A percentile compares a stretch with the other conserved stretches of the same genome.
Conservation (phyloP, 2,113 vertebrate genomes). For the Calyptomena viridis region DNA sequence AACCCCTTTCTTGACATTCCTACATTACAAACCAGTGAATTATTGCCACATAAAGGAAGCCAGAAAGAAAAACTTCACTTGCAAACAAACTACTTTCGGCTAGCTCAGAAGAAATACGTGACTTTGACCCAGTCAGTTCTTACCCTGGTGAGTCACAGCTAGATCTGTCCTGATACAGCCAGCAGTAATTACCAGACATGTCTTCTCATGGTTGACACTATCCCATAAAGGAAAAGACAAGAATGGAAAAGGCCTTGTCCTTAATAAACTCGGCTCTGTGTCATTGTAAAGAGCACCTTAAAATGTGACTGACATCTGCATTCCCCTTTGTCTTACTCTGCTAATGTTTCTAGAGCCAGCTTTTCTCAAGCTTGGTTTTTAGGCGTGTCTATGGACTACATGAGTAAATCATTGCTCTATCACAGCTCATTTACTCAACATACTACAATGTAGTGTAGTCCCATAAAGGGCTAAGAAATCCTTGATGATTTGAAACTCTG, state of each 20-base stretch:
- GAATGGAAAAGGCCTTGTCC: not conserved
- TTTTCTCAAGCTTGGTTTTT: not conserved
- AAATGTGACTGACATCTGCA: not conserved
- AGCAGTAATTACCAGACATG: not conserved
- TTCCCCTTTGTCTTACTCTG: not conserved
- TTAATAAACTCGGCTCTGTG: not conserved
- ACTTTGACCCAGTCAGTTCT: not conserved
- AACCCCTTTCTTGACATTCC: not conserved
- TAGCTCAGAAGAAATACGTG: not conserved
- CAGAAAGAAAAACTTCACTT: not conserved
- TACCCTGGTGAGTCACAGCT: not conserved
- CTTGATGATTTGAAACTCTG: not conserved
- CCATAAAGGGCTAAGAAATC: not conserved
- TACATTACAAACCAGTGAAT: not conserved
- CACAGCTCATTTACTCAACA: not conserved
- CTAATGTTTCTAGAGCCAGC: not conserved
- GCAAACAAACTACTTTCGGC: not conserved
- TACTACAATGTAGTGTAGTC: not conserved
- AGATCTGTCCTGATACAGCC: not conserved
- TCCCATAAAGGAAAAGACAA: not conserved
- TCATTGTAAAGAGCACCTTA: not conserved
- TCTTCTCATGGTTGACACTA: not conserved
- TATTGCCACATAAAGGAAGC: not conserved
- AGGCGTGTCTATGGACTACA: not conserved
- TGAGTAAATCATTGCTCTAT: not conserved